Evolutionary conservation across 2,888 invertebrate species (phyloP), one percentile per base, ranked within the genome.

Genomic region (Cataglyphis rosenhaueri): DNA sequence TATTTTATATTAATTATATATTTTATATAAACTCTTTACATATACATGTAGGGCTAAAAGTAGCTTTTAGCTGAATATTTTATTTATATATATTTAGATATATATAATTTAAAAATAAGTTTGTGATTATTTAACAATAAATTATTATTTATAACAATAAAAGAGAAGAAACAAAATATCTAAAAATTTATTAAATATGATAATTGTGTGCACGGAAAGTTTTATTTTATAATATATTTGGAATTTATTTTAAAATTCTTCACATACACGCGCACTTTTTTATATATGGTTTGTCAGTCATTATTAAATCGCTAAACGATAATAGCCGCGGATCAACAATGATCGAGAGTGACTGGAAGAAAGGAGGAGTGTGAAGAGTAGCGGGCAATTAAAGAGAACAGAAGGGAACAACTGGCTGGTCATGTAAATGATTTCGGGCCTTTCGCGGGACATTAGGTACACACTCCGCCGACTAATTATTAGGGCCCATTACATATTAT

Each of bases 401-500:
- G 82, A 87, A 84, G 81, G 73, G 85, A 86, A 87, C 84, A 90
- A 89, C 88, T 90, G 85, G 83, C 79, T 84, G 78, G 84, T 83
- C 88, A 87, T 88, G 90, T 88, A 88, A 90, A 89, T 90, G 90
- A 90, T 89, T 90, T 85, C 75, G 78, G 75, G 81, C 57, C 83
- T 64, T 86, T 74, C 84, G 83, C 70, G 61, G 48, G 35, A 86
- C 89, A 90, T 88, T 87, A 90, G 88, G 87, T 88, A 86, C 86
- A 88, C 88, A 87, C 85, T 83, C 79, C 59, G 66, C 78, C 88
- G 88, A 87, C 91, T 91, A 91, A 91, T 91, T 91, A 91, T 91
- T 91, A 91, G 88, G 88, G 85, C 90, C 89, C 91, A 91, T 91
- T 91, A 91, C 89, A 87, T 90, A 87, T 91, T 91, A 89, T 91